A percentile compares a stretch with the other conserved stretches of the same genome.
These are phyloP conservation scores for Nephrotoma guestfalica DNA, from an alignment of 2,888 invertebrate species.

Conservation along the genomic window DNA sequence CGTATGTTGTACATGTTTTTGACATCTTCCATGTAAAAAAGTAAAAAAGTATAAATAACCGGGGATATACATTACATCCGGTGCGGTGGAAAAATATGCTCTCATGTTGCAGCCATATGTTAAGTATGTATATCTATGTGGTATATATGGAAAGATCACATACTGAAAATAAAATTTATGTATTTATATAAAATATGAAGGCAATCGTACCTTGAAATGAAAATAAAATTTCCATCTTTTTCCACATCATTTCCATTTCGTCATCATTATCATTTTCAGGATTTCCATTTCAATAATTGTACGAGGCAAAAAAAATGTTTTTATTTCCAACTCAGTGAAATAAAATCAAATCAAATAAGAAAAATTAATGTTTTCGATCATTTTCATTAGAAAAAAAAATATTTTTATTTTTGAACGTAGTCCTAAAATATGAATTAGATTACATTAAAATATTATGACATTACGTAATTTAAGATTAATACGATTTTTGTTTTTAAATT, in stretches of 20 bases:
- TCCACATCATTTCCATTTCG: background rate
- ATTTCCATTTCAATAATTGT: background rate
- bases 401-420: background rate
- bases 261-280: background rate
- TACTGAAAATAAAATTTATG: background rate
- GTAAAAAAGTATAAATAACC: no score
- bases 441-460: background rate
- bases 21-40: no score
- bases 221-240: background rate
- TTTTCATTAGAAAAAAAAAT: background rate
- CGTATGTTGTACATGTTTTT: no score
- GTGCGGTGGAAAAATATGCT: no score
- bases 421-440: background rate
- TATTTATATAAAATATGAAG: background rate
- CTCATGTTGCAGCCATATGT: no score
- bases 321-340: background rate
- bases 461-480: background rate
- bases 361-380: background rate
- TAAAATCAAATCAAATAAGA: background rate
- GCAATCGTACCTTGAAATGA: background rate
- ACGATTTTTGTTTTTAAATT: background rate
- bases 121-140: no score
- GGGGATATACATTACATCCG: no score
- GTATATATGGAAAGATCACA: background rate
- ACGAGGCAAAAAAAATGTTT: background rate